Percentiles rank a stretch among this genome's conserved stretches.
phyloP scores from a whole-genome alignment of 2,888 invertebrate species.

The Germaria angustata region DNA sequence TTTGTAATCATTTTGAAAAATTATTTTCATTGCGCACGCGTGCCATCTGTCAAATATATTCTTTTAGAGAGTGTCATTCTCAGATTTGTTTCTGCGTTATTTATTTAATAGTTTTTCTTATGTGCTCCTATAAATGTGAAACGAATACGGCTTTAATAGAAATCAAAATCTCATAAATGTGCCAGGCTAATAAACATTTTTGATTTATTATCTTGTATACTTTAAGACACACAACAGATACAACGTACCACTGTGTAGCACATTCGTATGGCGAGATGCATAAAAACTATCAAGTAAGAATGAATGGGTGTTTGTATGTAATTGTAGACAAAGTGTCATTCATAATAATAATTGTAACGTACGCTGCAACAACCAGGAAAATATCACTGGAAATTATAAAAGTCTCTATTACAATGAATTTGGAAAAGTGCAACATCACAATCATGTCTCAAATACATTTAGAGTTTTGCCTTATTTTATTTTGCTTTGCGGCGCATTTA shows the following conservation, averaged over 20 bases:
- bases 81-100: slow-evolving; percentile 13
- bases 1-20: slow-evolving; percentile 51
- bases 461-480: background rate
- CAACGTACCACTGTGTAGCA: background rate
- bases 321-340: slow-evolving; percentile 43
- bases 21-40: slow-evolving; percentile 67
- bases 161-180: slow-evolving; percentile 66
- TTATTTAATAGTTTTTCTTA: slow-evolving; percentile 10
- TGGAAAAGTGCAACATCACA: slow-evolving; percentile 60
- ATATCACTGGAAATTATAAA: slow-evolving; percentile 53
- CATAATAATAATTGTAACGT: slow-evolving; percentile 50
- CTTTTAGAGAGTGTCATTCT: slow-evolving; percentile 34
- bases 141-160: slow-evolving; percentile 61
- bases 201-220: slow-evolving; percentile 63
- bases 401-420: slow-evolving; percentile 26
- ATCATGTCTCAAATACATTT: slow-evolving; percentile 6
- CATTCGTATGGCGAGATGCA: background rate
- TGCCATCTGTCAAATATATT: slow-evolving; percentile 65
- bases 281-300: background rate
- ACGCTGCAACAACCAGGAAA: slow-evolving; percentile 11
- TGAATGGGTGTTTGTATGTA: background rate
- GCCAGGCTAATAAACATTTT: slow-evolving; percentile 65
- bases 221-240: slow-evolving; percentile 16
- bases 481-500: background rate
- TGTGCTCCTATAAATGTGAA: slow-evolving; percentile 14